phyloP scores from a whole-genome alignment of 2,113 vertebrate genomes.

The Dipodomys ordii region DNA sequence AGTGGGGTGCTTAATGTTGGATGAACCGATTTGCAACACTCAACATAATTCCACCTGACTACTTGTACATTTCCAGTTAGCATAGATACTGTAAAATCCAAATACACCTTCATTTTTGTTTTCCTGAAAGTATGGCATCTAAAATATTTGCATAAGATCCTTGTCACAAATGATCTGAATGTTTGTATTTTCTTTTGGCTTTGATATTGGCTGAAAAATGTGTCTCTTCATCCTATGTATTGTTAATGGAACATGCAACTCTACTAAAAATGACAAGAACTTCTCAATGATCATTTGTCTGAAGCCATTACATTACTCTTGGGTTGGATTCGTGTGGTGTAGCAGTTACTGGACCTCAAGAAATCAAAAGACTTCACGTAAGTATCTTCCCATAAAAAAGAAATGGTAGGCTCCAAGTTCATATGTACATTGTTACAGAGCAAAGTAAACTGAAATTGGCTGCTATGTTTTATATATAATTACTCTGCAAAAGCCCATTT shows the following conservation, averaged over 20 bases:
- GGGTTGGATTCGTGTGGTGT: slow-evolving; percentile 82
- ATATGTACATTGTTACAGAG: slow-evolving; percentile 85
- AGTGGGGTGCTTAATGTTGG: slow-evolving; percentile 73
- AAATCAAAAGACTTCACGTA: slow-evolving; percentile 82
- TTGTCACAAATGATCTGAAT: slow-evolving; percentile 71
- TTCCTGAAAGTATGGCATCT: slow-evolving; percentile 76
- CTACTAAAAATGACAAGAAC: slow-evolving; percentile 46
- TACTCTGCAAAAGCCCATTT: slow-evolving; percentile 87
- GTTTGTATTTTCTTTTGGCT: slow-evolving; percentile 73
- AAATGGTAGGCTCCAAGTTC: slow-evolving; percentile 83
- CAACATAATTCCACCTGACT: slow-evolving; percentile 72
- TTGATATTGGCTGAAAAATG: slow-evolving; percentile 52
- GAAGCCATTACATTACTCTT: slow-evolving; percentile 81
- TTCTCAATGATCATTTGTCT: slow-evolving; percentile 76
- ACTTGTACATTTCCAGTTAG: slow-evolving; percentile 79
- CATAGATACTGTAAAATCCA: slow-evolving; percentile 66
- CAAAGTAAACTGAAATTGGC: slow-evolving; percentile 86
- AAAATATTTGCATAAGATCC: slow-evolving; percentile 71
- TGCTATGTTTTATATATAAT: slow-evolving; percentile 88
- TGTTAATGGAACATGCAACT: slow-evolving; percentile 56
- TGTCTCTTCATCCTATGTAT: slow-evolving; percentile 54
- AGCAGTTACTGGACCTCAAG: slow-evolving; percentile 84
- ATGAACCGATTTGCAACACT: slow-evolving; percentile 76
- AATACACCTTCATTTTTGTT: slow-evolving; percentile 54
- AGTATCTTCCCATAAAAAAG: slow-evolving; percentile 78